phyloP scores from a whole-genome alignment of 1,140 invertebrate species.

The Zaprionus davidi region DNA sequence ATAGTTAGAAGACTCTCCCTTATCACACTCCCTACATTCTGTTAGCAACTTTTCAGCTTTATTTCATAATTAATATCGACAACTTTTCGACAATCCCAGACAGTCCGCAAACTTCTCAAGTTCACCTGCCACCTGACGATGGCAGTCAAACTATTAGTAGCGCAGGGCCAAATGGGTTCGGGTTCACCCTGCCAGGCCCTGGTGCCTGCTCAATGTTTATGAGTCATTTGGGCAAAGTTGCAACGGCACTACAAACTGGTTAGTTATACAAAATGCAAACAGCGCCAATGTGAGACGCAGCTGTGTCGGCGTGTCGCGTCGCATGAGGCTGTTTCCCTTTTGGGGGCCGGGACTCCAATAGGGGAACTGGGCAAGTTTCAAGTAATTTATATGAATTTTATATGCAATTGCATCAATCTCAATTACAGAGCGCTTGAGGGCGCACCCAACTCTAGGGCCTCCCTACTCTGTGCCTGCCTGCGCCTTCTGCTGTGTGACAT shows the following conservation, averaged over 20 bases:
- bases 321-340: conserved; percentile 2
- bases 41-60: neutral
- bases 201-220: conserved; percentile 66
- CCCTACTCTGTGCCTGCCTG: neutral
- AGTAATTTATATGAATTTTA: conserved; percentile 79
- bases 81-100: neutral
- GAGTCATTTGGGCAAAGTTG: conserved; percentile 75
- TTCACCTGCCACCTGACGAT: conserved; percentile 12
- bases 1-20: too few relatives aligned
- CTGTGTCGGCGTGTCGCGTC: conserved; percentile 20
- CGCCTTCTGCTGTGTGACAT: conserved; percentile 57
- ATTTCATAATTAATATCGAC: neutral
- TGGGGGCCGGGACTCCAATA: too few relatives aligned
- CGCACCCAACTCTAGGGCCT: conserved; percentile 9
- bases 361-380: conserved; percentile 48
- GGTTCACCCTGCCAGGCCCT: conserved; percentile 59
- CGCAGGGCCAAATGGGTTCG: neutral
- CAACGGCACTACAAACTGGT: conserved; percentile 52
- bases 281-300: conserved; percentile 31
- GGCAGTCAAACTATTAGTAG: neutral
- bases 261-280: conserved; percentile 41
- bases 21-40: neutral
- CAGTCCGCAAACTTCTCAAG: conserved; percentile 25
- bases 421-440: conserved; percentile 65
- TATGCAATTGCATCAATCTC: conserved; percentile 81